A percentile compares a stretch with the other conserved stretches of the same genome.
phyloP scores from a whole-genome alignment of 2,113 vertebrate genomes.

The Capreolus pygargus region DNA sequence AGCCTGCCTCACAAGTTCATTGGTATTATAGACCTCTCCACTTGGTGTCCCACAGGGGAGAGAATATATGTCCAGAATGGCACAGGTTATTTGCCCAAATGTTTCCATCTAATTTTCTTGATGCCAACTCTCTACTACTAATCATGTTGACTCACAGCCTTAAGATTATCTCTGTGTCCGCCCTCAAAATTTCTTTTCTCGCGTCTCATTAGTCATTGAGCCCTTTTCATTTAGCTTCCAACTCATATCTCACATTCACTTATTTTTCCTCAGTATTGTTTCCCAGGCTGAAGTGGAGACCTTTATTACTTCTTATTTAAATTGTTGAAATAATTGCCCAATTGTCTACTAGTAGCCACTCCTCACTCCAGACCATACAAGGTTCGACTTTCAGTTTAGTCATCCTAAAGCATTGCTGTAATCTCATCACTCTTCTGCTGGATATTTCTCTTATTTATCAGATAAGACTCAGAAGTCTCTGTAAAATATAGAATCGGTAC shows the following conservation, averaged over 20 bases:
- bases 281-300: background rate
- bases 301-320: background rate
- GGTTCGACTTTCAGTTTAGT: background rate
- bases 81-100: background rate
- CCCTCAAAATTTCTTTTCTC: background rate
- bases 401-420: background rate
- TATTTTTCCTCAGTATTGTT: background rate
- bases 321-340: background rate
- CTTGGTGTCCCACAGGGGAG: background rate
- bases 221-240: background rate
- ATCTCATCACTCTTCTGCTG: background rate
- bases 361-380: background rate
- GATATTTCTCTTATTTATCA: background rate
- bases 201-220: background rate
- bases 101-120: background rate
- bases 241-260: background rate
- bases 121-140: background rate
- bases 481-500: background rate
- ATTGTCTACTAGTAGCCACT: background rate
- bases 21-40: background rate
- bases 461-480: background rate
- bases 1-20: background rate
- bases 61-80: background rate
- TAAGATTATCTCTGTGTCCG: background rate
- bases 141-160: accelerated